Conservation (phyloP, 2,797 vertebrate species). For the Falco cherrug region DNA sequence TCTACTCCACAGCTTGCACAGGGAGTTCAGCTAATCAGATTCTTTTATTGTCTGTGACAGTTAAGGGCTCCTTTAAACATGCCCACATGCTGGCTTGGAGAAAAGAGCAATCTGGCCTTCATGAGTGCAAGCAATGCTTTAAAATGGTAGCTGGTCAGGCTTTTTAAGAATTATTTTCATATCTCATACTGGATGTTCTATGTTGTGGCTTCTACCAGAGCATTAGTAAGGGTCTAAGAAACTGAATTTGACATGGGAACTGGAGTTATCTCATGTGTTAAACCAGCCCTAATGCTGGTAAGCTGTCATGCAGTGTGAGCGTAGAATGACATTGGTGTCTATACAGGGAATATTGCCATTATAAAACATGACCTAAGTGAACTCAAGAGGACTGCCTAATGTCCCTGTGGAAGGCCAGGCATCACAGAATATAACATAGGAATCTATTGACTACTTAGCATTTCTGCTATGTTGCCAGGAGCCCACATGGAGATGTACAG, state of each 20-base stretch:
- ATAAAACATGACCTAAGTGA: constrained; percentile 17
- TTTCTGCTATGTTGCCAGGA: neutral
- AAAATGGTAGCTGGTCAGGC: neutral
- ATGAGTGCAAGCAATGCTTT: neutral
- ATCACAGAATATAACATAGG: neutral
- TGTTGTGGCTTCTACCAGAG: neutral
- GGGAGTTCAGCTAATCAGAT: neutral
- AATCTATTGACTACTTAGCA: neutral
- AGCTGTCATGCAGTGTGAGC: neutral
- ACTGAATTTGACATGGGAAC: neutral
- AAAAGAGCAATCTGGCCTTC: neutral
- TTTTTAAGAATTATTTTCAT: neutral
- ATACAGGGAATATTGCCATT: neutral
- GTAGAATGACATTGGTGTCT: neutral
- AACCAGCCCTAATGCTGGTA: neutral
- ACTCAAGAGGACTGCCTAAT: neutral
- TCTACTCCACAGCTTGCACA: fast-evolving
- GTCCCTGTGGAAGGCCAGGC: neutral
- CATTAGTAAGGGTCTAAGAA: neutral
- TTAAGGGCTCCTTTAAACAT: neutral
- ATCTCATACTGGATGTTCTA: neutral
- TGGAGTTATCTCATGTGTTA: neutral
- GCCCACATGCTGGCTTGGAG: neutral
- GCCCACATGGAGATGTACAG: neutral
- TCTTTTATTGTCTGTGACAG: neutral